Percentiles rank a stretch among this genome's conserved stretches.
Evolutionary conservation across 2,113 vertebrate species (phyloP).

Genomic region (Trachemys scripta): DNA sequence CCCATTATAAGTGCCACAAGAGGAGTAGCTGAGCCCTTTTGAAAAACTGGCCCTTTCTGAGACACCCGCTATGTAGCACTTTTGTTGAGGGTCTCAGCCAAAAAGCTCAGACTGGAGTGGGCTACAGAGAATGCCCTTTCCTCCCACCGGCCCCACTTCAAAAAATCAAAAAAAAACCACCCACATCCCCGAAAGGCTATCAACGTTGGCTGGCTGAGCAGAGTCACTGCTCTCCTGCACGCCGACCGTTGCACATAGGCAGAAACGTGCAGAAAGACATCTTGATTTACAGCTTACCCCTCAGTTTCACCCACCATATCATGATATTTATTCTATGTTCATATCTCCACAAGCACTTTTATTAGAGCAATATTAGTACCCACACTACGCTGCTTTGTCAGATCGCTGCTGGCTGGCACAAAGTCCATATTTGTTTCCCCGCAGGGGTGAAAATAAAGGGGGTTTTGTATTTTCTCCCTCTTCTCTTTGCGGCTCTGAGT

Average conservation of each 20-base stretch:
- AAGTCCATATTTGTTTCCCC: conserved; percentile 90
- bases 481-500: conserved; percentile 81
- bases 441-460: conserved; percentile 90
- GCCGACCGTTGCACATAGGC: not conserved
- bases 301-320: conserved; percentile 14
- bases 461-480: conserved; percentile 86
- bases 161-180: not conserved
- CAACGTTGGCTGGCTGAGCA: not conserved
- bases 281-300: not conserved
- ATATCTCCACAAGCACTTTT: conserved; percentile 60
- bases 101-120: not conserved
- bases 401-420: conserved; percentile 86
- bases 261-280: rapidly evolving
- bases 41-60: rapidly evolving
- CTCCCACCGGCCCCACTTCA: rapidly evolving
- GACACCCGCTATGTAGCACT: rapidly evolving
- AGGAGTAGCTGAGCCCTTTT: not conserved
- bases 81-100: rapidly evolving
- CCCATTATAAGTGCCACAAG: not conserved
- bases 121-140: not conserved
- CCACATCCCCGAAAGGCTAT: rapidly evolving
- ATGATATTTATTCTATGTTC: not conserved
- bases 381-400: conserved; percentile 76
- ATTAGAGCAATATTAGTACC: conserved; percentile 5
- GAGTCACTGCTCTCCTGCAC: not conserved